Base-by-base conservation (phyloP, 2,113 vertebrate species). In the Eidolon helvum region DNA sequence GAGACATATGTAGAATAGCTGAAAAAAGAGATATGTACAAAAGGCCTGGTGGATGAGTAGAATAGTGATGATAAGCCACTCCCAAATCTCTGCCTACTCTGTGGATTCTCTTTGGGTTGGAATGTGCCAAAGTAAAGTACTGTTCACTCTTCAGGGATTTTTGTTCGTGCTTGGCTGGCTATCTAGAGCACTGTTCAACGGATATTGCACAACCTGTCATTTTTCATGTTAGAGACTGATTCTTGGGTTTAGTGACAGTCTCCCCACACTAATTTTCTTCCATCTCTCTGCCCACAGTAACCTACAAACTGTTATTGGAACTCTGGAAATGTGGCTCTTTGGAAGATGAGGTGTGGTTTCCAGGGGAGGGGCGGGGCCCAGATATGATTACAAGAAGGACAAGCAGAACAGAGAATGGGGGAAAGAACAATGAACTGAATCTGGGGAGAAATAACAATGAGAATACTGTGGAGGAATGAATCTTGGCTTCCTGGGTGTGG, bases 241-340 rank as follows among this genome's bases (percentile, higher is more conserved):
- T 95, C 45, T 93, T 90, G 16, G 40, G 68, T 71, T 87, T 93
- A 63, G 61, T 82, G 74, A 90, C 48, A 83, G 85, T 63, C 33
- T 83, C 75, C 78, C 63, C 90, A 78, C 2, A 38, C 38, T 50
- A 40, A 53, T 83, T 30, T 7, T 77, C 4, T 14, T 50, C 74
- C 5, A 87, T 89, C 71, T 89, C 65, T 90, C 48, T 21, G 80
- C 26, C 82, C 72, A 75, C 55, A 72, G 22, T 6, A 80, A 50
- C n/a, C 24, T 12, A 74, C 18, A 72, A 12, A 53, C 3, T 87
- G 22, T 66, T 87, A 71, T 71, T 55, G 48, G 22, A 57, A 77
- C 43, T 90, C 50, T 78, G 80, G 61, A 93, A 74, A 91, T 91
- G 53, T 71, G 22, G 10, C 10, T 91, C 7, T 71, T 83, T 90